These are phyloP conservation scores for Girardia tigrina DNA, from an alignment of 2,888 invertebrate genomes.

Conservation along the genomic window DNA sequence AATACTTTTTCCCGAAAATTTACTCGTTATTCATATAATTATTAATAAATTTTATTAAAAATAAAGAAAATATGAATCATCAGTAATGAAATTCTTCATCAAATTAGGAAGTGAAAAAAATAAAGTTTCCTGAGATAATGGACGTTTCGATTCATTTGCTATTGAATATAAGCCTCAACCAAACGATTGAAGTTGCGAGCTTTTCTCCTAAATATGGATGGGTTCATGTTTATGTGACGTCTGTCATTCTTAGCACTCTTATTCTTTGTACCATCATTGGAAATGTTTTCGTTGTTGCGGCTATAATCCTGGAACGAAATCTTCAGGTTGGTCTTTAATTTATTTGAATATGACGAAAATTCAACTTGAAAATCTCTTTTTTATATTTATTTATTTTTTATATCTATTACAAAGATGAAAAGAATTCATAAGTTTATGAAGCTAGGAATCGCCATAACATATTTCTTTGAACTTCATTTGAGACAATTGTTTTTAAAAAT, in stretches of 20 bases:
- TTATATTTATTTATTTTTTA: no score
- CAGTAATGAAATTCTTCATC: background rate
- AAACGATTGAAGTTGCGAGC: background rate
- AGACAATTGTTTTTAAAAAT: no score
- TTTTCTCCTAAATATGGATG: slow-evolving; percentile 29
- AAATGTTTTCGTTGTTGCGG: slow-evolving; percentile 93
- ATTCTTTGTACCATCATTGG: slow-evolving; percentile 85
- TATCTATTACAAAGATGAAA: no score
- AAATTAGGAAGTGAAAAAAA: background rate
- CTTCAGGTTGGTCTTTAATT: slow-evolving; percentile 53
- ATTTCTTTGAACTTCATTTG: no score
- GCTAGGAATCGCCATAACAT: no score
- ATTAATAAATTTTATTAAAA: background rate
- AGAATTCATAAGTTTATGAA: no score
- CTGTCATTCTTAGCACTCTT: slow-evolving; percentile 59
- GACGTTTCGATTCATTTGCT: no score
- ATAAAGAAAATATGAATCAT: background rate
- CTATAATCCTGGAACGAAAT: slow-evolving; percentile 78
- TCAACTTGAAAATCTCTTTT: no score
- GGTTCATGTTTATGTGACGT: slow-evolving; percentile 29
- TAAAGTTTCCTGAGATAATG: background rate
- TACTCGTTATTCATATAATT: no score
- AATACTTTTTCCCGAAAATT: background rate
- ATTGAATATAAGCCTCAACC: background rate
- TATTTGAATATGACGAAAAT: no score